A percentile compares a stretch with the other conserved stretches of the same genome.
Conservation (phyloP, 2,113 vertebrate genomes). For the Guaruba guarouba region DNA sequence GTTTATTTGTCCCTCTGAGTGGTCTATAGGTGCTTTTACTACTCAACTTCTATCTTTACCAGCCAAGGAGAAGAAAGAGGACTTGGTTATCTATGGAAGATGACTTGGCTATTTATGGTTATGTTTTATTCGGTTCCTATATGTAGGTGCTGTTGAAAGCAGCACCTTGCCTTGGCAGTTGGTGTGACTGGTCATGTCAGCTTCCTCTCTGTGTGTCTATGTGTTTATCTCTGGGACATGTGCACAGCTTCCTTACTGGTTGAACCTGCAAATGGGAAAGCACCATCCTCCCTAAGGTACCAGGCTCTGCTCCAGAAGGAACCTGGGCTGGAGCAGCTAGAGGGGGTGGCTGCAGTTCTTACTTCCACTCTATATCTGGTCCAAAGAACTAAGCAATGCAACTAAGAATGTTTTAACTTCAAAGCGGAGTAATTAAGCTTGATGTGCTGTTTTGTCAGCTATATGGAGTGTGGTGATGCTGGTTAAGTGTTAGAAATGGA, state of each 20-base stretch:
- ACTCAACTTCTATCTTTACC: not conserved
- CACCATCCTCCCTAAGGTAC: not conserved
- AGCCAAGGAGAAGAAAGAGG: not conserved
- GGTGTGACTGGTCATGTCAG: accelerated
- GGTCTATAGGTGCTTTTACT: not conserved
- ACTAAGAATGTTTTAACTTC: not conserved
- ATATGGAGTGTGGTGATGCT: not conserved
- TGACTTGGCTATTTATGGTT: not conserved
- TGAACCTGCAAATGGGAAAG: not conserved
- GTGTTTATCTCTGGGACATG: not conserved
- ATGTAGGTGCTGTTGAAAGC: not conserved
- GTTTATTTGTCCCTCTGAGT: not conserved
- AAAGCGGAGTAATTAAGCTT: not conserved
- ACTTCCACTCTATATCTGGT: not conserved
- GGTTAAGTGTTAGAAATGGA: not conserved
- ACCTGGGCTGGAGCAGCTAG: not conserved
- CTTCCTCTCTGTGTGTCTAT: no score
- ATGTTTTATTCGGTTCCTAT: not conserved
- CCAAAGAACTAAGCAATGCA: not conserved
- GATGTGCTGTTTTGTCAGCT: not conserved
- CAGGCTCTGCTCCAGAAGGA: not conserved
- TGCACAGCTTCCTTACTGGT: accelerated
- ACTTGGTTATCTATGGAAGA: not conserved
- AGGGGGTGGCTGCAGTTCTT: accelerated
- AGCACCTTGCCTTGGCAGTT: not conserved